These are phyloP conservation scores for Dendrocincla tyrannina DNA, from an alignment of 2,797 vertebrate genomes.

Conservation along the genomic window DNA sequence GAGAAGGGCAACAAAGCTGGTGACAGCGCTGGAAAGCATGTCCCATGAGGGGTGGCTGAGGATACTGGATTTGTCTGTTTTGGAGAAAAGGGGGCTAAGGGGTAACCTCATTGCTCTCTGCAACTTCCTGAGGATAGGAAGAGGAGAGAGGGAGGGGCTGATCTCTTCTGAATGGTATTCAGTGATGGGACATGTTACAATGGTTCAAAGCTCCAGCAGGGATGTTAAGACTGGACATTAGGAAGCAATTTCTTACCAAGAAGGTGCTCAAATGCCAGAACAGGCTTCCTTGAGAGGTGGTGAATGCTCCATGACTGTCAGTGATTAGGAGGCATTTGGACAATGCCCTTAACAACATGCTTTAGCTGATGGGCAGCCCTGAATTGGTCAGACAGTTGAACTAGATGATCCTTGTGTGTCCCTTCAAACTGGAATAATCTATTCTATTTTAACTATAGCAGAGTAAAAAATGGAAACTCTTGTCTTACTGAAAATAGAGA, in stretches of 20 bases:
- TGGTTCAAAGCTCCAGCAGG: neutral
- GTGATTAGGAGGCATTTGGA: neutral
- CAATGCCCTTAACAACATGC: rapidly evolving
- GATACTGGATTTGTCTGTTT: neutral
- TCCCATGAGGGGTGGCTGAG: neutral
- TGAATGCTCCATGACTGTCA: neutral
- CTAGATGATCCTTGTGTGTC: neutral
- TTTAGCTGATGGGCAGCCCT: neutral
- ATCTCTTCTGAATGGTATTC: neutral
- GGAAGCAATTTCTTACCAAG: neutral
- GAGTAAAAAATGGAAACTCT: neutral
- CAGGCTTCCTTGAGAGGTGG: neutral
- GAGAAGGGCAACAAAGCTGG: neutral
- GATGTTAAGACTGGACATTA: neutral
- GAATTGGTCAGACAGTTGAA: neutral
- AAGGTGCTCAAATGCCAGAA: neutral
- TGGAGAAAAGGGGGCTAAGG: neutral
- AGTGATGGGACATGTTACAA: no score
- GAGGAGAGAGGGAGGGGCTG: neutral
- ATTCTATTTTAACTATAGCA: neutral
- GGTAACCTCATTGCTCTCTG: neutral
- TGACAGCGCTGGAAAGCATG: neutral
- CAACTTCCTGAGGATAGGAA: neutral
- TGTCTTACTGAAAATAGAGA: neutral
- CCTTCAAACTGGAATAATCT: neutral